Conservation (phyloP, 2,113 vertebrate genomes). For the Eurystomus gularis region DNA sequence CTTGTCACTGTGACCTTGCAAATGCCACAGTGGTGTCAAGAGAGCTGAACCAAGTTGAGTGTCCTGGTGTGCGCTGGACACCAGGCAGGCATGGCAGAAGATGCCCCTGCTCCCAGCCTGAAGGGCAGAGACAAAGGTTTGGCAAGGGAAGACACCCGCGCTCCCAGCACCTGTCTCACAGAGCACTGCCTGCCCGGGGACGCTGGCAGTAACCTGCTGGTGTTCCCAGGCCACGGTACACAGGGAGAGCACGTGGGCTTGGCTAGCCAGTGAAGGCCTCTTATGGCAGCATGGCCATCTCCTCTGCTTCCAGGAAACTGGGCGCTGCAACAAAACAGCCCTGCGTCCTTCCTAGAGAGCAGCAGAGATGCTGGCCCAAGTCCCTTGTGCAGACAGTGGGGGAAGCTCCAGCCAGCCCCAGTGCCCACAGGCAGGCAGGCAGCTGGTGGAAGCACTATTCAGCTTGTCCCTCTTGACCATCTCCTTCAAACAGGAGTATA, state of each 20-base stretch:
- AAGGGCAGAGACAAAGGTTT: not conserved
- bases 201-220: not conserved
- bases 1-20: not conserved
- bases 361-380: not conserved
- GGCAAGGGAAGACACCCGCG: fast-evolving
- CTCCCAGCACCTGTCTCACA: fast-evolving
- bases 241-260: fast-evolving
- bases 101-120: not conserved
- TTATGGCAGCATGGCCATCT: not conserved
- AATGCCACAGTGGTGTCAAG: not conserved
- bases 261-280: not conserved
- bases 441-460: not conserved
- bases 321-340: not conserved
- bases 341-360: slow-evolving; percentile 8
- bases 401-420: not conserved
- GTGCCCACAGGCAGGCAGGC: not conserved
- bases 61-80: not conserved
- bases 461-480: not conserved
- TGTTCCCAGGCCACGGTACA: not conserved
- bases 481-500: not conserved
- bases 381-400: not conserved
- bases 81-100: not conserved
- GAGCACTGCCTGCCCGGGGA: not conserved
- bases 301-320: not conserved
- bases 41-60: not conserved